Conservation (phyloP, 2,113 vertebrate species). For the Leucosticte australis region DNA sequence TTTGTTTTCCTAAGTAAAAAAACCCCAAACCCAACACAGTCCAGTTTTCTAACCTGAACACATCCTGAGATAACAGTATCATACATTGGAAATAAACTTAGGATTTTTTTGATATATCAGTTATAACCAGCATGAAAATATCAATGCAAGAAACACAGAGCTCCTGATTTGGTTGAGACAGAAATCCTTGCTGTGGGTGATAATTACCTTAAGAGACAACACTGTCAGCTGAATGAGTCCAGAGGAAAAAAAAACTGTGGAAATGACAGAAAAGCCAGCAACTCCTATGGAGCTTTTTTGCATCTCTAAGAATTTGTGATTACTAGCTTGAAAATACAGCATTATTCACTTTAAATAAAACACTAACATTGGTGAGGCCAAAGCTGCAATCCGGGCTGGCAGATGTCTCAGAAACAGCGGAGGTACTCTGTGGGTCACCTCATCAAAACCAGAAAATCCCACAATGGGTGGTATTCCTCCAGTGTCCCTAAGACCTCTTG, state of each 20-base stretch:
- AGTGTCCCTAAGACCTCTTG: background rate
- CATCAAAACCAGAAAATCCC: background rate
- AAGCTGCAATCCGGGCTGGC: background rate
- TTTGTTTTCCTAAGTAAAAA: background rate
- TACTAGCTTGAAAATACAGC: background rate
- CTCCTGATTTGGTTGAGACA: background rate
- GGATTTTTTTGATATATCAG: background rate
- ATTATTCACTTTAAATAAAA: background rate
- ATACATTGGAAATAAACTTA: background rate
- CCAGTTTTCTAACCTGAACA: background rate
- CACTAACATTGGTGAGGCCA: background rate
- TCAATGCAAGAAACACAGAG: background rate
- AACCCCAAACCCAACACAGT: background rate
- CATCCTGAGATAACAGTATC: background rate
- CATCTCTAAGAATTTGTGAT: background rate
- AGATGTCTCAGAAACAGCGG: background rate
- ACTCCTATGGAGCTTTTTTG: background rate
- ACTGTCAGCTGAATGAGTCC: background rate
- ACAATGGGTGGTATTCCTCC: background rate
- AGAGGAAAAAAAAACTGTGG: accelerated
- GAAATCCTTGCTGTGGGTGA: background rate
- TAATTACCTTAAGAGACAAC: background rate
- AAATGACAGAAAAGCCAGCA: background rate
- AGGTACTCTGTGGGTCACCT: background rate
- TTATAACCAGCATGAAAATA: background rate